phyloP scores from a whole-genome alignment of 2,797 vertebrate species.

The Sebastes miniatus region DNA sequence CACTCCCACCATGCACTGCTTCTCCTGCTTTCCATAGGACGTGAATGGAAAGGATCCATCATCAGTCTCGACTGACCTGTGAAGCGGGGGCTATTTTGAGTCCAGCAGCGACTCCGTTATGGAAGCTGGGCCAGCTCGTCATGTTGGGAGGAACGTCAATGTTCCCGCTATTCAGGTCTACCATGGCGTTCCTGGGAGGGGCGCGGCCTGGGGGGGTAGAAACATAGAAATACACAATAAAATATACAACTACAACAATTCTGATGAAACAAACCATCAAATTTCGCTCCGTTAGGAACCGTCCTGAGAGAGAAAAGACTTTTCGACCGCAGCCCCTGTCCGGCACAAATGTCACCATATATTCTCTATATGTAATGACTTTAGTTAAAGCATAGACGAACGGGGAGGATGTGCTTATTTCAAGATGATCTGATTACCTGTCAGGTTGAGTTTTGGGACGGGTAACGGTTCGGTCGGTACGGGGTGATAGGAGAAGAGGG shows the following conservation, averaged over 20 bases:
- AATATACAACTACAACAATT: background rate
- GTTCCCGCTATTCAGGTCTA: constrained; percentile 97
- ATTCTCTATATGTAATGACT: too few relatives aligned
- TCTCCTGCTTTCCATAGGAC: too few relatives aligned
- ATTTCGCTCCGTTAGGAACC: too few relatives aligned
- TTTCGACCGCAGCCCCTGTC: too few relatives aligned
- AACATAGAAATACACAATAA: background rate
- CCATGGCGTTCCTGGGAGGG: constrained; percentile 93
- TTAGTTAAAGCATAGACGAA: too few relatives aligned
- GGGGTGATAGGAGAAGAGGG: constrained; percentile 95
- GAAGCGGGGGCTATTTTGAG: constrained; percentile 96
- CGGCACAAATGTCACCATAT: too few relatives aligned
- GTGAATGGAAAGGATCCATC: too few relatives aligned
- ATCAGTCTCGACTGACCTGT: constrained; percentile 69
- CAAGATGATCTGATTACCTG: constrained; percentile 77
- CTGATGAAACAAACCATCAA: too few relatives aligned
- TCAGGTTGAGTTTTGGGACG: constrained; percentile 96
- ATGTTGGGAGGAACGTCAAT: constrained; percentile 98
- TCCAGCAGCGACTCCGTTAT: constrained; percentile 95
- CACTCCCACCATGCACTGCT: too few relatives aligned
- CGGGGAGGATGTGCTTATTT: too few relatives aligned
- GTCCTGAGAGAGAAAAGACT: too few relatives aligned
- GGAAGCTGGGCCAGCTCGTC: constrained; percentile 98
- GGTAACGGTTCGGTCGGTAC: constrained; percentile 95
- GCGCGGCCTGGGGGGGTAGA: constrained; percentile 84